These are phyloP conservation scores for Cephus runcator DNA, from an alignment of 2,888 invertebrate species.

Conservation along the genomic window DNA sequence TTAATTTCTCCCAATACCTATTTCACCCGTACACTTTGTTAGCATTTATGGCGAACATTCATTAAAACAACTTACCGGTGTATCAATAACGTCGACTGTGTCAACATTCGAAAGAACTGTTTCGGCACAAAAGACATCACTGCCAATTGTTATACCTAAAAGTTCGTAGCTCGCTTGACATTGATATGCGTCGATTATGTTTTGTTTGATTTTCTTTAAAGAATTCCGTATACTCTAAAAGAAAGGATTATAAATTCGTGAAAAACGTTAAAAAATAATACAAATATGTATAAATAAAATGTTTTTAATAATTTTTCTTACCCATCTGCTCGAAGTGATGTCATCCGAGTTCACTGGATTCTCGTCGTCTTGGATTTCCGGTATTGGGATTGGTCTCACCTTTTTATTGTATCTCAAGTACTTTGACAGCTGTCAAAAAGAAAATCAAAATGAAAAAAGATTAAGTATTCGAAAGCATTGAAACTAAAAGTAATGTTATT, in stretches of 20 bases:
- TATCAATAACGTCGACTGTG: not conserved
- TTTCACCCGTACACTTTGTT: not conserved
- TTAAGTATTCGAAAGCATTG: not conserved
- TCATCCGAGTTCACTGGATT: not conserved
- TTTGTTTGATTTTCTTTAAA: not conserved
- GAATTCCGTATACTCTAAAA: not conserved
- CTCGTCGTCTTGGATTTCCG: not conserved
- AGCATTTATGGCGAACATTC: not conserved
- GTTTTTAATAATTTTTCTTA: not conserved
- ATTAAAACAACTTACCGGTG: not conserved
- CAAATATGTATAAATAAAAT: not conserved
- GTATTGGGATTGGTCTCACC: not conserved
- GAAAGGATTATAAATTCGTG: not conserved
- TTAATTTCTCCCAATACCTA: not conserved
- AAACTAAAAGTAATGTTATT: not conserved
- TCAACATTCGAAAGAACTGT: not conserved
- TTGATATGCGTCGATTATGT: not conserved
- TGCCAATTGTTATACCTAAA: not conserved
- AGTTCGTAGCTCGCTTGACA: not conserved
- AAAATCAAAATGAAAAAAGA: not conserved
- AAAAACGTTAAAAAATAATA: not conserved
- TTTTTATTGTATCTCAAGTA: not conserved
- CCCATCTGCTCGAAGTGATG: not conserved
- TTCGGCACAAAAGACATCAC: not conserved
- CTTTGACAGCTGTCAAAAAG: not conserved